Evolutionary conservation across 2,113 vertebrate species (phyloP).

Genomic region (Ranitomeya imitator): DNA sequence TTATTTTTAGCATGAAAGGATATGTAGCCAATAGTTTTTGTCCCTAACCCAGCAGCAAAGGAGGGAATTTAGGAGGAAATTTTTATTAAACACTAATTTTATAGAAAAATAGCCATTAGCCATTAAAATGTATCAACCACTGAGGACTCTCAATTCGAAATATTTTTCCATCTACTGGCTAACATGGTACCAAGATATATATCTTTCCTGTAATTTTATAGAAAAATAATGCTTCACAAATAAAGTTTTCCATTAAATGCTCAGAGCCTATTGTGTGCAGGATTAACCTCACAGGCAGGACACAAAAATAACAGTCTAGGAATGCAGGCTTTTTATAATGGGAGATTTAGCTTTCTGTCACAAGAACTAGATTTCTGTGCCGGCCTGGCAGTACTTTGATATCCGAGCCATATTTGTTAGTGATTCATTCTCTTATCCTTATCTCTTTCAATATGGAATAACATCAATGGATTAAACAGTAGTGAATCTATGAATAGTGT

Average conservation of each 20-base stretch:
- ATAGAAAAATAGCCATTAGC: background rate
- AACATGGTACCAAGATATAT: too few species aligned
- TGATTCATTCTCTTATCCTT: background rate
- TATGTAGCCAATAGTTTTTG: background rate
- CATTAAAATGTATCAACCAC: too few species aligned
- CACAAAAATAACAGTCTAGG: background rate
- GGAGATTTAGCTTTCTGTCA: background rate
- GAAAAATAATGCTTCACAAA: background rate
- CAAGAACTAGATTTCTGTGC: background rate
- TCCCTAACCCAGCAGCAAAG: background rate
- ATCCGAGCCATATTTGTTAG: background rate
- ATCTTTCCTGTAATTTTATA: background rate
- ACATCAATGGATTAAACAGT: background rate
- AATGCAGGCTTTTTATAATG: background rate
- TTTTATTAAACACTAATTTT: background rate
- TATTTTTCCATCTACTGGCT: too few species aligned
- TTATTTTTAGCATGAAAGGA: too few species aligned
- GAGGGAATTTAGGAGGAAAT: background rate
- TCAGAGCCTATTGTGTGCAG: background rate
- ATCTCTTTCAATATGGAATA: background rate
- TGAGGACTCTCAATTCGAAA: too few species aligned
- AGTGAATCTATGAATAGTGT: background rate
- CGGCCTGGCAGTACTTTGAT: background rate
- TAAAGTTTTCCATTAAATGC: background rate
- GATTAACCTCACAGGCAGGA: background rate